Conservation (phyloP, 2,113 vertebrate species). For the Puffinus mauretanicus region DNA sequence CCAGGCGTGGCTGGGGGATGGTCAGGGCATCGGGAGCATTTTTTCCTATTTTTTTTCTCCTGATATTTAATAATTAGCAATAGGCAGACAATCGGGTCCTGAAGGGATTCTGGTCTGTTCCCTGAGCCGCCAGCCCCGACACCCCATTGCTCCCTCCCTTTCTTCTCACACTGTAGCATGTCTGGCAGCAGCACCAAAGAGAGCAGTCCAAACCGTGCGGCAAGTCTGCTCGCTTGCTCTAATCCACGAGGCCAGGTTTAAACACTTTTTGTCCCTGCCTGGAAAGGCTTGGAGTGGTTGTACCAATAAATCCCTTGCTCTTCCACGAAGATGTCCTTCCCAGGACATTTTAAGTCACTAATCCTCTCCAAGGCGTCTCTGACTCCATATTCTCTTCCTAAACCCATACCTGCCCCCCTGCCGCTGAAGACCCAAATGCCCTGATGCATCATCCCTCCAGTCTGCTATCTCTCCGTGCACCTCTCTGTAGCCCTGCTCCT, state of each 20-base stretch:
- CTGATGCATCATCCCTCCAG: background rate
- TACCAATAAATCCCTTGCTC: constrained; percentile 23
- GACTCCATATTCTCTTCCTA: background rate
- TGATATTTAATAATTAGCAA: constrained; percentile 58
- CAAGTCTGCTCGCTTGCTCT: background rate
- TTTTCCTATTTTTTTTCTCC: background rate
- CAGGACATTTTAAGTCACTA: constrained; percentile 12
- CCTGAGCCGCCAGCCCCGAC: background rate
- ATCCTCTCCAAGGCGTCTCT: constrained; percentile 3
- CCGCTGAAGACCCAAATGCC: background rate
- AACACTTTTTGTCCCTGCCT: constrained; percentile 56
- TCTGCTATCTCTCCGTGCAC: background rate
- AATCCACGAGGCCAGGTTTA: constrained; percentile 46
- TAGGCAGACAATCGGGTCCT: constrained; percentile 11
- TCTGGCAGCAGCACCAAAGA: constrained; percentile 29
- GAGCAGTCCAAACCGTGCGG: background rate
- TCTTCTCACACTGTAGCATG: background rate
- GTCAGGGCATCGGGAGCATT: background rate
- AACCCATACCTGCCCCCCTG: background rate
- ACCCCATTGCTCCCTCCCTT: background rate
- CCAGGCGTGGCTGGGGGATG: background rate
- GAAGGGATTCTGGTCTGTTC: background rate
- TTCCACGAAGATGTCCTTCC: constrained; percentile 6
- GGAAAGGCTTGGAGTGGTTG: constrained; percentile 15
- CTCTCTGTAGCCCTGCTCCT: background rate